A percentile compares a stretch with the other conserved stretches of the same genome.
phyloP scores from a whole-genome alignment of 2,113 vertebrate genomes.

The Cricetomys ansorgei region DNA sequence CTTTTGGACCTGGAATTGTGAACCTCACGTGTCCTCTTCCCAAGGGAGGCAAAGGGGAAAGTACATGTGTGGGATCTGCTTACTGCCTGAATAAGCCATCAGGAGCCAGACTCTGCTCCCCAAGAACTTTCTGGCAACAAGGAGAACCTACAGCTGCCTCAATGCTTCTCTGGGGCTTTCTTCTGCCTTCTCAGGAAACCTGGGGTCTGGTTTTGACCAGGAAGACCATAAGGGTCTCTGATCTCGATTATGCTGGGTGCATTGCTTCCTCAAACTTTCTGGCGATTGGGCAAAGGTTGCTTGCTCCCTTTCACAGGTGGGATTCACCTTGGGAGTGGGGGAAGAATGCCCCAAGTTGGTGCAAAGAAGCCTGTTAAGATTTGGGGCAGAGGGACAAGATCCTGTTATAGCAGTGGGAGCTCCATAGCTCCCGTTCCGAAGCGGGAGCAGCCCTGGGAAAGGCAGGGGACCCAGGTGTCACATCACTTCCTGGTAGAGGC shows the following conservation, averaged over 20 bases:
- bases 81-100: constrained; percentile 23
- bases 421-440: background rate
- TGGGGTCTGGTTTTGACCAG: constrained; percentile 10
- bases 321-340: background rate
- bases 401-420: background rate
- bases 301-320: background rate
- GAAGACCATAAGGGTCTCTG: background rate
- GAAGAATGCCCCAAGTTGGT: background rate
- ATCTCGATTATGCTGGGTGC: background rate
- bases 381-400: background rate
- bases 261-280: background rate
- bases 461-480: background rate
- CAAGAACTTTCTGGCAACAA: constrained; percentile 34
- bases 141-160: constrained; percentile 31
- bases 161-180: background rate
- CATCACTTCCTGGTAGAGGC: background rate
- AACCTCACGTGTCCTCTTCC: constrained; percentile 45
- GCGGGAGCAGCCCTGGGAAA: background rate
- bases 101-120: background rate
- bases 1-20: constrained; percentile 18
- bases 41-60: background rate
- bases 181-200: constrained; percentile 69
- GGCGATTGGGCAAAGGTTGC: background rate
- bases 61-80: background rate
- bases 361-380: background rate